Evolutionary conservation across 2,113 vertebrate genomes (phyloP), one percentile per base, ranked within the genome.

Genomic region (Rhineura floridana): DNA sequence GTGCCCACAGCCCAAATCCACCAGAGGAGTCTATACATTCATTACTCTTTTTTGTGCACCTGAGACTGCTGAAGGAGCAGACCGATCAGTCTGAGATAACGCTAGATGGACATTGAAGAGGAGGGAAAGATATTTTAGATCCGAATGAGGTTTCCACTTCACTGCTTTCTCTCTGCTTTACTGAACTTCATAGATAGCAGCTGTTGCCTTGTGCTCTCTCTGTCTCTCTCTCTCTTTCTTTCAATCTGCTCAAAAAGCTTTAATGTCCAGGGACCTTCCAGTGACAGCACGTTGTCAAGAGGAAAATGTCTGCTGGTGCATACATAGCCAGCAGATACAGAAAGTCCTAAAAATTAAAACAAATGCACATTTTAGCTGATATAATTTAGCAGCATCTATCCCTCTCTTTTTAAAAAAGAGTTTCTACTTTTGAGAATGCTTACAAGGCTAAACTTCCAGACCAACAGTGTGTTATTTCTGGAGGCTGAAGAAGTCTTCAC

Each of bases 381-480:
- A 88, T 91, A 88, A 92, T 89, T 62, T 83, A 69, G 63, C 2
- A 42, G 50, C 55, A 87, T 91, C 0, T 80, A 59, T 59, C 50
- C 50, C 89, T 88, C 52, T 52, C 84, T 78, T 72, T 76, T 90
- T 91, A 50, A 70, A 55, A 2, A 67, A 90, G 84, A 84, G 28
- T 78, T 91, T 50, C 25, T 0, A 0, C 65, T 95, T 86, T 81
- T 84, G 88, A 83, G 48, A 92, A 10, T 55, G 55, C 28, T 80
- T 63, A 63, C 42, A 89, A 28, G 91, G 76, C 86, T 87, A 90
- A 91, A 94, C 28, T 5, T 59, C 21, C 55, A 59, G 55, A 21
- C n/a, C n/a, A n/a, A n/a, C n/a, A n/a, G n/a, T n/a, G n/a, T n/a
- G 91, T 94, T 95, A 95, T 93, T 94, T 93, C 94, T 94, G 91